These are phyloP conservation scores for Fissipunctia ypsillon DNA, from an alignment of 2,888 invertebrate genomes.

Conservation along the genomic window DNA sequence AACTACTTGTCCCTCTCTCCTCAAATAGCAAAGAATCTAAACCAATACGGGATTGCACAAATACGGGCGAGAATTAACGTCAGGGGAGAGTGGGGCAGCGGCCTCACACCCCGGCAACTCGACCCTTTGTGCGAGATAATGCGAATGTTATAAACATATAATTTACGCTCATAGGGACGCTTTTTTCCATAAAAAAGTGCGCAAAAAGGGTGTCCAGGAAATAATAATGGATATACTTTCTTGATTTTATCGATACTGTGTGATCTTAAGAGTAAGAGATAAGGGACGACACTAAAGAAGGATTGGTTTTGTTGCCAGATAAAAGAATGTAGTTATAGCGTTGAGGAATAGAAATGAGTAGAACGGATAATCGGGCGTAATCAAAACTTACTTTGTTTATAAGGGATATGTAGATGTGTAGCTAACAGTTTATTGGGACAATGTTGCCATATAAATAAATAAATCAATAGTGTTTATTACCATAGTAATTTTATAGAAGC, in stretches of 20 bases:
- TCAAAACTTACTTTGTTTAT: neutral
- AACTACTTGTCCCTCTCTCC: slow-evolving; percentile 56
- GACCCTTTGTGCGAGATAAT: slow-evolving; percentile 68
- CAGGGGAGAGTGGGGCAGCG: slow-evolving; percentile 53
- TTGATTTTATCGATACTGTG: slow-evolving; percentile 56
- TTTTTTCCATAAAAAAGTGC: slow-evolving; percentile 52
- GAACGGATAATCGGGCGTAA: slow-evolving; percentile 2
- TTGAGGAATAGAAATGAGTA: slow-evolving; percentile 14
- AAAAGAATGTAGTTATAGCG: slow-evolving; percentile 31
- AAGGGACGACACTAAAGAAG: slow-evolving; percentile 27
- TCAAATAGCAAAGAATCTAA: slow-evolving; percentile 75
- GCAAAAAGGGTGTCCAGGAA: slow-evolving; percentile 51
- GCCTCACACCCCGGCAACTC: slow-evolving; percentile 54
- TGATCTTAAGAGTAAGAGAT: slow-evolving; percentile 52
- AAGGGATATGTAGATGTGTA: neutral
- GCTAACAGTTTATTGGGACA: neutral
- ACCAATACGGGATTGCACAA: slow-evolving; percentile 82
- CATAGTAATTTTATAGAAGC: neutral
- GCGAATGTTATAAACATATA: slow-evolving; percentile 69
- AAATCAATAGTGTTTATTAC: slow-evolving; percentile 15
- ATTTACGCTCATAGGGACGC: slow-evolving; percentile 61
- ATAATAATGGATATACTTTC: slow-evolving; percentile 53
- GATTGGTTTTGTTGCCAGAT: slow-evolving; percentile 38
- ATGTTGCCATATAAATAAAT: neutral
- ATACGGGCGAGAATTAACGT: slow-evolving; percentile 78